Percentiles rank a stretch among this genome's conserved stretches.
Conservation (phyloP, 2,888 invertebrate genomes). For the Drosophila kuntzei region DNA sequence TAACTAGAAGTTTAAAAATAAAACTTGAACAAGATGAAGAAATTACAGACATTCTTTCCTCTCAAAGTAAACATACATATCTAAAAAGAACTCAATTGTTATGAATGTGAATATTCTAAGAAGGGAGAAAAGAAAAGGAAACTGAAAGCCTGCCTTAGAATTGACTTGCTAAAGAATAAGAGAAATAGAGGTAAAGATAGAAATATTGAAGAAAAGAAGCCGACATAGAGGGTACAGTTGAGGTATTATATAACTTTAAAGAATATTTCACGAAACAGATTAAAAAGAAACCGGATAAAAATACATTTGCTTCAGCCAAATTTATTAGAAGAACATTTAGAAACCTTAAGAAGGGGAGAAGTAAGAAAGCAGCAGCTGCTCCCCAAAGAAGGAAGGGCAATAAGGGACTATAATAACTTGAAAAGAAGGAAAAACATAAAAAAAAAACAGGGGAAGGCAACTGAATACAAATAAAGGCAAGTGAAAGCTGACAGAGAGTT, state of each 20-base stretch:
- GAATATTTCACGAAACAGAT: background rate
- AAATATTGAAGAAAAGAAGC: no score
- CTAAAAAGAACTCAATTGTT: background rate
- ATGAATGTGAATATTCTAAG: background rate
- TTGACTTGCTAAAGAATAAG: background rate
- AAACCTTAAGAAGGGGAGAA: background rate
- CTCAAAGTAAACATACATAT: background rate
- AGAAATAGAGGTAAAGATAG: background rate
- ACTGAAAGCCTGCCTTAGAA: background rate
- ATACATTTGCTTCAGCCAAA: background rate
- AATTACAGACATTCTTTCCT: no score
- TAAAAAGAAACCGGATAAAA: background rate
- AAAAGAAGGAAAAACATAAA: background rate
- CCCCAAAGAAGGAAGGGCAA: background rate
- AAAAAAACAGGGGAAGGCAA: background rate
- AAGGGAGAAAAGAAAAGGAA: background rate
- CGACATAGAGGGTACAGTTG: background rate
- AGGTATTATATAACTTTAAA: background rate
- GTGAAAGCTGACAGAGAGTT: slow-evolving; percentile 10
- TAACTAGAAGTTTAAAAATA: no score
- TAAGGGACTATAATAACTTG: background rate
- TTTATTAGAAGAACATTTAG: background rate
- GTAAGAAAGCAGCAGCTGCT: background rate
- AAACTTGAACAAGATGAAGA: no score
- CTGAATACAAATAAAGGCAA: slow-evolving; percentile 1